Evolutionary conservation across 2,888 invertebrate genomes (phyloP).

Genomic region (Adelognathus sp.): DNA sequence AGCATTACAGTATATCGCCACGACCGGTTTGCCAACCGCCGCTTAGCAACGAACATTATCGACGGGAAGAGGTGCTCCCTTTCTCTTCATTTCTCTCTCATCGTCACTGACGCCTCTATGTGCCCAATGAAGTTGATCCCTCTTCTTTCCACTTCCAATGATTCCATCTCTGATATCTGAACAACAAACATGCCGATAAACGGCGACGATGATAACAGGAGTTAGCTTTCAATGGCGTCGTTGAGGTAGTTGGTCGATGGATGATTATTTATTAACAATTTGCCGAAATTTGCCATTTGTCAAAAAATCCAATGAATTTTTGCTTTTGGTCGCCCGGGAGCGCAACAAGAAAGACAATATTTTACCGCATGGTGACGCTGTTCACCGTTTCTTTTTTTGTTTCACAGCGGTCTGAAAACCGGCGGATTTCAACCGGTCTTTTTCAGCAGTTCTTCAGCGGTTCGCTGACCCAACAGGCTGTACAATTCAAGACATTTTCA

Average conservation of each 20-base stretch:
- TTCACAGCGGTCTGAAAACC: too few relatives aligned
- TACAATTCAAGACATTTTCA: too few relatives aligned
- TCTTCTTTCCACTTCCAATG: not conserved
- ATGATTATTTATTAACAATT: not conserved
- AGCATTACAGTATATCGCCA: constrained; percentile 7
- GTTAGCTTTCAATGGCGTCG: not conserved
- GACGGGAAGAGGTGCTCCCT: constrained; percentile 14
- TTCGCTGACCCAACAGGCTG: too few relatives aligned
- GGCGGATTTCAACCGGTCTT: too few relatives aligned
- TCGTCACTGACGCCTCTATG: not conserved
- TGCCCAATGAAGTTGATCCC: not conserved
- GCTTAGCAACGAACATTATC: constrained; percentile 46
- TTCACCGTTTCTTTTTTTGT: too few relatives aligned
- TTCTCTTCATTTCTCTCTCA: not conserved
- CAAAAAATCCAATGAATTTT: too few relatives aligned
- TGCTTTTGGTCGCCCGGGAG: too few relatives aligned
- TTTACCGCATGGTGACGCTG: too few relatives aligned
- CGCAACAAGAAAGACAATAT: too few relatives aligned
- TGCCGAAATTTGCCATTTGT: too few relatives aligned
- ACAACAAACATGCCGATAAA: not conserved
- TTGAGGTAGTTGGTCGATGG: not conserved
- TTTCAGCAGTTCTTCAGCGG: too few relatives aligned
- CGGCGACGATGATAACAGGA: not conserved
- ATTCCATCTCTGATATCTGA: not conserved
- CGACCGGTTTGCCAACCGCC: constrained; percentile 43